phyloP scores from a whole-genome alignment of 1,140 invertebrate genomes.

The Mactra quadrangularis region DNA sequence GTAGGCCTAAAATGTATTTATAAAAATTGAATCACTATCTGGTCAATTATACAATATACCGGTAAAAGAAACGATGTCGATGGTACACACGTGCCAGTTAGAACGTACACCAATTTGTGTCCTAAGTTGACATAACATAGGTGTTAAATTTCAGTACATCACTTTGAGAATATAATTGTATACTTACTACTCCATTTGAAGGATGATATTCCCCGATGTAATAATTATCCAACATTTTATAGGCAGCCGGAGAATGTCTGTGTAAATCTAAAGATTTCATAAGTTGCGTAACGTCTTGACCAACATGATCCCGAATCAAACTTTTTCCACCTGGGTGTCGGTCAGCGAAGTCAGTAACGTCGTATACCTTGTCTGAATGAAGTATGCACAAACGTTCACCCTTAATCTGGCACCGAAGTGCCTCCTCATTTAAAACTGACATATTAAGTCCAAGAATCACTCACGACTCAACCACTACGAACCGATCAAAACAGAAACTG shows the following conservation, averaged over 20 bases:
- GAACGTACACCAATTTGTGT: no score
- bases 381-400: constrained; percentile 66
- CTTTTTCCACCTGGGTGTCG: constrained; percentile 83
- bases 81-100: no score
- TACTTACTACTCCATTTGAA: constrained; percentile 31
- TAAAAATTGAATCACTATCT: no score
- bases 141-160: no score
- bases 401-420: constrained; percentile 54
- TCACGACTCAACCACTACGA: not conserved
- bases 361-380: constrained; percentile 79
- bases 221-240: constrained; percentile 81
- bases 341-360: constrained; percentile 80
- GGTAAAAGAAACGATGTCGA: no score
- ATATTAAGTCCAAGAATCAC: not conserved
- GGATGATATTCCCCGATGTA: constrained; percentile 68
- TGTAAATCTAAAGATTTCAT: constrained; percentile 78
- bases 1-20: no score
- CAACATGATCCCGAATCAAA: constrained; percentile 76
- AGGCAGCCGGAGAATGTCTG: constrained; percentile 81
- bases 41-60: no score
- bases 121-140: no score
- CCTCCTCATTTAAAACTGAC: constrained; percentile 23
- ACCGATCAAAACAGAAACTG: constrained; percentile 25
- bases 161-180: no score
- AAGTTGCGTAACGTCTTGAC: constrained; percentile 77